Evolutionary conservation across 2,888 invertebrate species (phyloP).

Genomic region (Aleiodes leptofemur): DNA sequence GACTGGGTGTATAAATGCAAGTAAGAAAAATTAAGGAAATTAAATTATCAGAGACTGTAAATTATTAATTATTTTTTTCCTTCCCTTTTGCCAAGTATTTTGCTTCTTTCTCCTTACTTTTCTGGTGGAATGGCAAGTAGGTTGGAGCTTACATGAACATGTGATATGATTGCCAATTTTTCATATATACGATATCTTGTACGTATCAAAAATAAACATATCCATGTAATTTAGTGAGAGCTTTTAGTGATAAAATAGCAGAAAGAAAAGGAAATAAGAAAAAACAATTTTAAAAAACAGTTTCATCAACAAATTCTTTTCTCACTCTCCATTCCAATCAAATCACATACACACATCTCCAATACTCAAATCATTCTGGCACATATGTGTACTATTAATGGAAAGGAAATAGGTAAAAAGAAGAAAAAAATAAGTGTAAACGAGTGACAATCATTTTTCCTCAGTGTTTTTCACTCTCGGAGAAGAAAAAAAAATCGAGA

Average conservation of each 20-base stretch:
- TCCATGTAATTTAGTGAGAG: conserved; percentile 28
- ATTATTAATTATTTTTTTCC: too few species aligned
- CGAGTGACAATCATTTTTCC: conserved; percentile 70
- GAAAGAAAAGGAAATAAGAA: neutral
- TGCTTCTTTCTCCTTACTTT: neutral
- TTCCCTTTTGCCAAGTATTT: too few species aligned
- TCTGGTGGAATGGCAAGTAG: neutral
- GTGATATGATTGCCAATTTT: conserved; percentile 31
- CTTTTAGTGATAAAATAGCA: conserved; percentile 2
- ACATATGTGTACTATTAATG: neutral
- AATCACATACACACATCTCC: too few species aligned
- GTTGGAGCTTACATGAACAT: conserved; percentile 31
- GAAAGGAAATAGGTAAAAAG: conserved; percentile 3
- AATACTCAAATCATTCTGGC: conserved; percentile 12
- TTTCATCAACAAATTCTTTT: neutral
- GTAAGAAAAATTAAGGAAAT: conserved; percentile 41
- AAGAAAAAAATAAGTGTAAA: conserved; percentile 41
- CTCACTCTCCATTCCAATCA: conserved; percentile 28
- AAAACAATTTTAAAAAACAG: neutral
- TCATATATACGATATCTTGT: conserved; percentile 4
- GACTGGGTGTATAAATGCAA: neutral
- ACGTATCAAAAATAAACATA: conserved; percentile 27
- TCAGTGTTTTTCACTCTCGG: conserved; percentile 58
- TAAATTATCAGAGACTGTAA: too few species aligned
- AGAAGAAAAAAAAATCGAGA: neutral